A percentile compares a stretch with the other conserved stretches of the same genome.
phyloP scores from a whole-genome alignment of 1,140 invertebrate genomes.

The Nasonia vitripennis region DNA sequence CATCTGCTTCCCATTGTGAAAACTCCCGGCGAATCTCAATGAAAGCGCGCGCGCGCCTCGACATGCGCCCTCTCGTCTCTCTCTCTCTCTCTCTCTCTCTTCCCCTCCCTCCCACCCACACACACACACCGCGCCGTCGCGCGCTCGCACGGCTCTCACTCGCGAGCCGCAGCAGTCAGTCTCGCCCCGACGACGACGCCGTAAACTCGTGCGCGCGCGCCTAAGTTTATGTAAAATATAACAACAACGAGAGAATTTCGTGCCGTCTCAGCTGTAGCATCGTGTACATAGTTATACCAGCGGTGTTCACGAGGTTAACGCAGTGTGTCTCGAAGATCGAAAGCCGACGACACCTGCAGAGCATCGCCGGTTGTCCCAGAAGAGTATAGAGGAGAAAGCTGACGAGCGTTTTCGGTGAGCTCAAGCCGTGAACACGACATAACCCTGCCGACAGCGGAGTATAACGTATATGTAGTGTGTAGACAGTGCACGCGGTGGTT shows the following conservation, averaged over 20 bases:
- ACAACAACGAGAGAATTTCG: too few species aligned
- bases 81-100: not conserved
- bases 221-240: not conserved
- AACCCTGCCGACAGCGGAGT: not conserved
- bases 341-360: too few species aligned
- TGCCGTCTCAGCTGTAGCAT: too few species aligned
- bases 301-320: not conserved
- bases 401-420: too few species aligned
- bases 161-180: not conserved
- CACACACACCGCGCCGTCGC: not conserved
- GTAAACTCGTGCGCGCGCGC: constrained; percentile 32
- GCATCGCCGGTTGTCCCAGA: too few species aligned
- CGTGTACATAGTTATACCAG: too few species aligned
- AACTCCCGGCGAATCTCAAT: not conserved
- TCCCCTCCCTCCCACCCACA: not conserved
- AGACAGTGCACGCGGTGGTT: not conserved
- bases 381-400: not conserved
- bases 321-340: too few species aligned
- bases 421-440: not conserved
- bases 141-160: not conserved
- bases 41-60: not conserved
- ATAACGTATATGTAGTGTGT: not conserved
- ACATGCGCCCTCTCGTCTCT: not conserved
- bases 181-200: constrained; percentile 15
- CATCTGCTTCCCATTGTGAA: not conserved